Evolutionary conservation across 2,888 invertebrate genomes (phyloP), one percentile per base, ranked within the genome.

Genomic region (Julus scandinavius): DNA sequence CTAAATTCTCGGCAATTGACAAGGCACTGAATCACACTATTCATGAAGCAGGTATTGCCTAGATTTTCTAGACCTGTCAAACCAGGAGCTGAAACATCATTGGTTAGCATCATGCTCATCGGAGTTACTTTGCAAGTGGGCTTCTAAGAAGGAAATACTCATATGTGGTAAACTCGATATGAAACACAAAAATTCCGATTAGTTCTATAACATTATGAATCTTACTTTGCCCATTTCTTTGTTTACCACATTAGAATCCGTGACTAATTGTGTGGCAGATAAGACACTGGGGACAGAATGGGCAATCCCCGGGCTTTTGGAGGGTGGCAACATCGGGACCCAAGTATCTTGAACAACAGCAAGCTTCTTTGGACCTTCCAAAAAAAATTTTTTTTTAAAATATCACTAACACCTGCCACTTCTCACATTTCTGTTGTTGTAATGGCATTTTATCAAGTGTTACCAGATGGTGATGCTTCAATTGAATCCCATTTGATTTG

Each of bases 31-130:
- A 94, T 90, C 0, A 93, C 93, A 87, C 93, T 92, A 91, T 94
- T 94, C 93, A 94, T 93, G 91, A 93, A 94, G 90, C 94, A 94
- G 7, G 93, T 93, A 90, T 94, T 94, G 58, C 93, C 93, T 38
- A 93, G 91, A 91, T 94, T 94, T 58, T 93, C 92, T 9, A 94
- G 91, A 0, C 94, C 93, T 1, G 93, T 93, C 89, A 91, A 92
- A 2, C 93, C 93, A 15, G 91, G 91, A 49, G 90, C 50, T 45
- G 89, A 88, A 49, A 89, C 88, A 17, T 49, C 84, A 40, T 88
- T 72, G 5, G 85, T 72, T 6, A 88, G 86, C 15, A 45, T 63
- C 87, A 91, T 92, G 89, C 91, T 92, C 90, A 92, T 90, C 0
- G 92, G 92, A 5, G 91, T 91, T 9, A 92, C 92, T 90, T 91